Evolutionary conservation across 2,797 vertebrate genomes (phyloP).

Genomic region (Urophycis tenuis): DNA sequence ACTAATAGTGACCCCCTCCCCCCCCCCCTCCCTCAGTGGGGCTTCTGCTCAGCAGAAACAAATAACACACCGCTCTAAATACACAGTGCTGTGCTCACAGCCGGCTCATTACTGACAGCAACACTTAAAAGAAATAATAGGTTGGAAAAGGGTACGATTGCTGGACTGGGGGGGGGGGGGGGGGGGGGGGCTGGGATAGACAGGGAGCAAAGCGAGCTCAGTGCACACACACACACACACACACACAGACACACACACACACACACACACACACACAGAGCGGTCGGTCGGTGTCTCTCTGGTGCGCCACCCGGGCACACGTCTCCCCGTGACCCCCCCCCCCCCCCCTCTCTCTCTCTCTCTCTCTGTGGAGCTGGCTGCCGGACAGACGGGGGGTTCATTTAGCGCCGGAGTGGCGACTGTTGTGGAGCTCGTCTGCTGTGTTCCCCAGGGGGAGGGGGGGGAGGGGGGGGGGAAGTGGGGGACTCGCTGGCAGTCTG

Average conservation of each 20-base stretch:
- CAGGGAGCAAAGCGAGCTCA: not conserved
- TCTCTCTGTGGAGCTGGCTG: not conserved
- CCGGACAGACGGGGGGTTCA: not conserved
- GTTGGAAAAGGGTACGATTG: not conserved
- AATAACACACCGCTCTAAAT: not conserved
- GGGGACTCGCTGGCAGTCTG: not conserved
- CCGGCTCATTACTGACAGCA: not conserved
- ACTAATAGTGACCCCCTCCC: not conserved
- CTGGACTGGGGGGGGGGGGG: not conserved
- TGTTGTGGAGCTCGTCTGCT: not conserved
- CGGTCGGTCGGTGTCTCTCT: no score
- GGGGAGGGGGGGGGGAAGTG: no score
- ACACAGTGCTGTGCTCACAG: not conserved
- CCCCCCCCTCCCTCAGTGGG: not conserved
- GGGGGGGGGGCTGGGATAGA: no score
- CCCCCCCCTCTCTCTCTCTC: no score
- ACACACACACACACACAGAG: no score
- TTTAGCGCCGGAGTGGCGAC: not conserved
- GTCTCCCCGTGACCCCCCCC: no score
- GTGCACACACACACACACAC: no score
- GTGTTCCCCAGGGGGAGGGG: not conserved
- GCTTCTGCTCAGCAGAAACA: not conserved
- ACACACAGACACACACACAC: no score
- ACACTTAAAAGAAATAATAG: not conserved
- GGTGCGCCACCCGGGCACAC: no score